Percentiles rank a stretch among this genome's conserved stretches.
phyloP scores from a whole-genome alignment of 2,888 invertebrate genomes.

The Drosophila parthenogenetica region DNA sequence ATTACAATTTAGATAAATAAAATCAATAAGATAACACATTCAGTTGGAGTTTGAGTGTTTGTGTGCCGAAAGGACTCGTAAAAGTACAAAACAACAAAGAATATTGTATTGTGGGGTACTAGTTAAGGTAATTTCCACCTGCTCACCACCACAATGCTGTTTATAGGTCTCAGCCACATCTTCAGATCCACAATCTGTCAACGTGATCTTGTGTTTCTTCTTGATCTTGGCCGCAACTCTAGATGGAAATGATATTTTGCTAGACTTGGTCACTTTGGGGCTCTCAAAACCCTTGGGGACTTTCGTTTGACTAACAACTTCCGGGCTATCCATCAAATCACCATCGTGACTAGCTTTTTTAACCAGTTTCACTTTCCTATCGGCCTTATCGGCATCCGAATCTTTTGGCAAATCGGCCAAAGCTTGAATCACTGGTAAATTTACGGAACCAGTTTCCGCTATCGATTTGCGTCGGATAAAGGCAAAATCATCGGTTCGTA shows the following conservation, averaged over 20 bases:
- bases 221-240: conserved; percentile 83
- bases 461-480: conserved; percentile 80
- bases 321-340: conserved; percentile 60
- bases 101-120: conserved; percentile 19
- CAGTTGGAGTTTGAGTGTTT: conserved; percentile 2
- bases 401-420: conserved; percentile 64
- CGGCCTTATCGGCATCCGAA: conserved; percentile 65
- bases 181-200: conserved; percentile 48
- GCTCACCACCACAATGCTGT: conserved; percentile 83
- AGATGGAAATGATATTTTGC: conserved; percentile 81
- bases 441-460: conserved; percentile 69
- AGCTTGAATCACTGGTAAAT: conserved; percentile 54
- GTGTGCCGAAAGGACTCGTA: not conserved
- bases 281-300: conserved; percentile 10
- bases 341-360: conserved; percentile 62
- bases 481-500: conserved; percentile 80
- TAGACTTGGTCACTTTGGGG: conserved; percentile 37
- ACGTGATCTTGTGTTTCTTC: conserved; percentile 74
- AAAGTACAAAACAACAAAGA: conserved; percentile 7
- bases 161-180: conserved; percentile 79
- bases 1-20: conserved; percentile 1
- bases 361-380: conserved; percentile 75
- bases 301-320: conserved; percentile 8
- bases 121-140: conserved; percentile 28
- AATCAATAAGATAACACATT: not conserved